Conservation (phyloP, 30 jellyfish, hydroid and myxozoan genomes). For the Turritopsis rubra region DNA sequence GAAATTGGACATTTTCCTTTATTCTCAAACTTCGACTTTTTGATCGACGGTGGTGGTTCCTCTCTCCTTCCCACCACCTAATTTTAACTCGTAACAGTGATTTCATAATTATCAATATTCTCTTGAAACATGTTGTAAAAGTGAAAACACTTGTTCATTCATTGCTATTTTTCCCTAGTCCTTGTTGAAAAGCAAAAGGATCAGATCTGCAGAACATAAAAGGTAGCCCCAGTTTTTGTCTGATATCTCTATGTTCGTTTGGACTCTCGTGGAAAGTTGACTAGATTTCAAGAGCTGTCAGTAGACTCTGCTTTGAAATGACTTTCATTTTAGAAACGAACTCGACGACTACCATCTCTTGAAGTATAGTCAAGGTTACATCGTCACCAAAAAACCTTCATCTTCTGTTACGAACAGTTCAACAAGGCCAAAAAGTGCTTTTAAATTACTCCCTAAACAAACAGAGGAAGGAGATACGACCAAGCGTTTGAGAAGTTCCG, state of each 20-base stretch:
- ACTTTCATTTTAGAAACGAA: not conserved
- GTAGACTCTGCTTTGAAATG: not conserved
- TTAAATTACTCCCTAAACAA: slow-evolving; percentile 3
- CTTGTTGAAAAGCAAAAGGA: not conserved
- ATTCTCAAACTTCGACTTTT: too few relatives aligned
- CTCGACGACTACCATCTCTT: not conserved
- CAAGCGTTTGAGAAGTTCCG: slow-evolving; percentile 17
- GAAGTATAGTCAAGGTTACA: not conserved
- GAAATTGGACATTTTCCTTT: too few relatives aligned
- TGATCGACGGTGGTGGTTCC: too few relatives aligned
- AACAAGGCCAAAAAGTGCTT: slow-evolving; percentile 28
- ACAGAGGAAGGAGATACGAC: not conserved
- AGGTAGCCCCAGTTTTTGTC: not conserved
- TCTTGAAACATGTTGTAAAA: not conserved
- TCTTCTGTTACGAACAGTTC: not conserved
- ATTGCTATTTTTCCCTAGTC: not conserved
- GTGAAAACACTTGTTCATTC: not conserved
- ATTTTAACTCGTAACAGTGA: too few relatives aligned
- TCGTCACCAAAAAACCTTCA: not conserved
- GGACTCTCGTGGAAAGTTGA: not conserved
- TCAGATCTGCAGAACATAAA: slow-evolving; percentile 4
- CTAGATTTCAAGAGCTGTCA: not conserved
- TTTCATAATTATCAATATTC: too few relatives aligned
- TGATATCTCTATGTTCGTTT: not conserved
- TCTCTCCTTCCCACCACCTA: too few relatives aligned